phyloP scores from a whole-genome alignment of 2,797 vertebrate genomes.

The Scolopax rusticola region DNA sequence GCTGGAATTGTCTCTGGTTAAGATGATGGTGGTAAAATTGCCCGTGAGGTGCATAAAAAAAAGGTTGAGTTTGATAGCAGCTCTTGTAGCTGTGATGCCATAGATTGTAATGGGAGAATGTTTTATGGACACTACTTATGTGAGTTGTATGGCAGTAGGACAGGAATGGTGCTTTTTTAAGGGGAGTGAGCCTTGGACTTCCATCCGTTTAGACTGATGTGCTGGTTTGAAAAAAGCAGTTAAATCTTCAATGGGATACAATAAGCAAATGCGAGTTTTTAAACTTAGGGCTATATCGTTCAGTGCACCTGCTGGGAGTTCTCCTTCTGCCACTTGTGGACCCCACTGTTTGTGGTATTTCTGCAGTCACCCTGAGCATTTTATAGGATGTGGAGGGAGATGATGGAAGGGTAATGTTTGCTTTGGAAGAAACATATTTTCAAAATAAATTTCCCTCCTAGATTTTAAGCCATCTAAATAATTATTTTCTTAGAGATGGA shows the following conservation, averaged over 20 bases:
- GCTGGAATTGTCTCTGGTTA: background rate
- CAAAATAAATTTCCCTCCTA: background rate
- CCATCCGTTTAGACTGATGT: background rate
- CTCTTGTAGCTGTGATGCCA: background rate
- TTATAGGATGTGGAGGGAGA: background rate
- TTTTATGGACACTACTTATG: background rate
- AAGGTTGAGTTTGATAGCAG: background rate
- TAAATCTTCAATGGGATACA: background rate
- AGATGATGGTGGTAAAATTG: background rate
- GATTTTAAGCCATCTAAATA: constrained; percentile 17
- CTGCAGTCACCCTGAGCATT: background rate
- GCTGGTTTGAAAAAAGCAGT: background rate
- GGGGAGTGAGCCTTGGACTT: background rate
- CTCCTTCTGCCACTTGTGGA: background rate
- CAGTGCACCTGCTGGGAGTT: background rate
- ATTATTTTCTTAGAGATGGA: constrained; percentile 39
- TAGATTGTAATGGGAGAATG: background rate
- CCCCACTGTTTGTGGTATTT: background rate
- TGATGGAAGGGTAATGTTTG: background rate
- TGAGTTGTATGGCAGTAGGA: background rate
- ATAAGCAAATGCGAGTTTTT: background rate
- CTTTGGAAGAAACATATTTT: background rate
- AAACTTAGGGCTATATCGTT: background rate
- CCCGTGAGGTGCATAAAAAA: background rate
- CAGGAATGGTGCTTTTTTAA: background rate